A percentile compares a stretch with the other conserved stretches of the same genome.
Evolutionary conservation across 2,888 invertebrate genomes (phyloP).

Genomic region (Troglohyphantes excavatus): DNA sequence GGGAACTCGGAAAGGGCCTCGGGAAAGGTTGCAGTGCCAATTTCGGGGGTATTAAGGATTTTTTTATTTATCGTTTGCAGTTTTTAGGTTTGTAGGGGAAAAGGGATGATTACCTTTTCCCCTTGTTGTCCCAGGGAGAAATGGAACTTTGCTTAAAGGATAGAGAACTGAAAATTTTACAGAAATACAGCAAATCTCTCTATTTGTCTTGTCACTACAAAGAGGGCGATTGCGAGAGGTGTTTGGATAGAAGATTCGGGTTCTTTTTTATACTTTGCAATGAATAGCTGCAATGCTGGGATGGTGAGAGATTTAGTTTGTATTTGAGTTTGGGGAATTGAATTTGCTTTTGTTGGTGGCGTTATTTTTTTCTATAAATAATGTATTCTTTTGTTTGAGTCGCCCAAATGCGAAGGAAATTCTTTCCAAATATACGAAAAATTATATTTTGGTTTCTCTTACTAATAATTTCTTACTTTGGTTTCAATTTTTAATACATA

Average conservation of each 20-base stretch:
- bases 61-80: neutral
- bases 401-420: no score
- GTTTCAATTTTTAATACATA: no score
- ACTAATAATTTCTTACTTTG: no score
- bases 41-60: neutral
- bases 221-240: neutral
- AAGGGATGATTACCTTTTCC: neutral
- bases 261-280: neutral
- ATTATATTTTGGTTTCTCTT: no score
- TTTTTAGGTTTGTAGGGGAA: no score
- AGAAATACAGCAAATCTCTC: neutral
- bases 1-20: neutral
- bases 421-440: no score
- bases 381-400: no score
- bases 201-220: neutral
- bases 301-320: no score
- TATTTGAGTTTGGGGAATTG: no score
- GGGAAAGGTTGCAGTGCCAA: slow-evolving; percentile 1
- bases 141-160: slow-evolving; percentile 9
- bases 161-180: neutral
- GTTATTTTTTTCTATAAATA: no score
- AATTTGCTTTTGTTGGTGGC: no score
- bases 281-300: no score
- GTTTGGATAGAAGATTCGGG: slow-evolving; percentile 1
- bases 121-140: neutral